A percentile compares a stretch with the other conserved stretches of the same genome.
These are phyloP conservation scores for Scaptomyza caliginosa DNA, from an alignment of 2,888 invertebrate species.

Conservation along the genomic window DNA sequence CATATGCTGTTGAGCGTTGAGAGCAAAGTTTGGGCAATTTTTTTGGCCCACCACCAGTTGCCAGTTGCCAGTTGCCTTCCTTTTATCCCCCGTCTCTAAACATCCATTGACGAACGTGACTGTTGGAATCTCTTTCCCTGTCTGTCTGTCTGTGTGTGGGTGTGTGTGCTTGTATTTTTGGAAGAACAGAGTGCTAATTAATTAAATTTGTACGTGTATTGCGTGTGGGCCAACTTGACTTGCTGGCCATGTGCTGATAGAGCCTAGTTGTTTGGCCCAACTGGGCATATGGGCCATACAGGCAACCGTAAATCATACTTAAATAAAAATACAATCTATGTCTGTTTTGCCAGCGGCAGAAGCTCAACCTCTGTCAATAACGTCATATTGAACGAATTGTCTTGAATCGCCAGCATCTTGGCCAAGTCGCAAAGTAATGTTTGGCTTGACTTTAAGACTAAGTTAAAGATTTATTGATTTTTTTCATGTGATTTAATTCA, in stretches of 20 bases:
- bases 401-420: background rate
- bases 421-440: background rate
- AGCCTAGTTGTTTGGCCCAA: constrained; percentile 23
- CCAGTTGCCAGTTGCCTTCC: constrained; percentile 10
- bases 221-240: constrained; percentile 52
- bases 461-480: too few species aligned
- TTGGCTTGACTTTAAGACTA: background rate
- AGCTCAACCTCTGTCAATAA: constrained; percentile 10
- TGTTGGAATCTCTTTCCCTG: constrained; percentile 18
- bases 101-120: constrained; percentile 57
- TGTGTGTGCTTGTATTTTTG: constrained; percentile 38
- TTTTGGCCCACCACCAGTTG: constrained; percentile 35
- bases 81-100: constrained; percentile 21
- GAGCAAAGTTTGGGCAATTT: constrained; percentile 7
- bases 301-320: constrained; percentile 71
- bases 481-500: too few species aligned
- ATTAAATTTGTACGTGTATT: constrained; percentile 74
- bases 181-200: constrained; percentile 76
- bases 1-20: constrained; percentile 31
- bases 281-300: constrained; percentile 35
- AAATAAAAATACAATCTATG: constrained; percentile 58
- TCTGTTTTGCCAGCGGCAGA: constrained; percentile 11
- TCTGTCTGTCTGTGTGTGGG: constrained; percentile 1
- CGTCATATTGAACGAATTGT: constrained; percentile 11
- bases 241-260: constrained; percentile 71